Evolutionary conservation across 2,888 invertebrate genomes (phyloP), one percentile per base, ranked within the genome.

Genomic region (Cosmia pyralina): DNA sequence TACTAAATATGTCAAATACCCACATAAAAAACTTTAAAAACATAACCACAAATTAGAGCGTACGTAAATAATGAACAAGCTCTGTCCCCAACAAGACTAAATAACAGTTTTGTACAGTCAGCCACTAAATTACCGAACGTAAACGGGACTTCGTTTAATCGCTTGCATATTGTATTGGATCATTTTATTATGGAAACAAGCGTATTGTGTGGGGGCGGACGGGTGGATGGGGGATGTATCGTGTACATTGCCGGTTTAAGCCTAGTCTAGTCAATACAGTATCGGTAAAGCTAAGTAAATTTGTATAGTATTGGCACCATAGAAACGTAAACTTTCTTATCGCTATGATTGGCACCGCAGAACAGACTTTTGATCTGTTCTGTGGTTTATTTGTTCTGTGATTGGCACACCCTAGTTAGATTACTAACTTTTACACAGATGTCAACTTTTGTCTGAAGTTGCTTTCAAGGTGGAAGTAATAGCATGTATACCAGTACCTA

Each of bases 121-220:
- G 88, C 90, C 87, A 89, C 89, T 84, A 91, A 93, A 94, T 95
- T 94, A 95, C 92, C 88, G 91, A 89, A 92, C 90, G 83, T 88
- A 90, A 89, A 90, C 88, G 90, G 90, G 81, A 81, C 88, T 82
- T 83, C 94, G 92, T 93, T 95, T 95, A 94, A 95, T 95, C 95
- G 93, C 89, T 90, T 94, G 92, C 93, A 95, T 95, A 92, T 91
- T 92, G 87, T 88, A 95, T 90, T 89, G 81, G 89, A 89, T 90
- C 90, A 91, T 91, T 92, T 88, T 92, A 90, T 89, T 91, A 87
- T 89, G 87, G 88, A 90, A 88, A 90, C 88, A 88, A 86, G 76
- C 78, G 76, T 69, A 69, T 46, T 48, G 60, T 48, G 72, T 52
- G 74, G 62, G 63, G 72, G 48, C 41, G 28, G 52, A 62, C 66